A percentile compares a stretch with the other conserved stretches of the same genome.
Evolutionary conservation across 2,888 invertebrate species (phyloP).

Genomic region (Adelphocoris suturalis): DNA sequence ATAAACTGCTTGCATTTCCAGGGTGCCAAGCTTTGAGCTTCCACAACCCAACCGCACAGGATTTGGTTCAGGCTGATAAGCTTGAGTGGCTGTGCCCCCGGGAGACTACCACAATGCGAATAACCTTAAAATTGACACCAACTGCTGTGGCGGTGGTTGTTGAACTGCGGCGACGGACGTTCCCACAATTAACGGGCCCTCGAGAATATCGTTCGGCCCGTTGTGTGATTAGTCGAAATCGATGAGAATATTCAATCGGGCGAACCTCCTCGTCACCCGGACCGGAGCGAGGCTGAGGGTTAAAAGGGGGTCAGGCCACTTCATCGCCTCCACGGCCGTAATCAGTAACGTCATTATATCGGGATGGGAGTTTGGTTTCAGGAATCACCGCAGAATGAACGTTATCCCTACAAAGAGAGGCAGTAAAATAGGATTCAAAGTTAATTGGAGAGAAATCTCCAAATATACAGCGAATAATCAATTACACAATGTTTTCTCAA

Average conservation of each 20-base stretch:
- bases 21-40: no score
- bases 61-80: no score
- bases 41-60: no score
- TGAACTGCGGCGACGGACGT: no score
- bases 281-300: neutral
- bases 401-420: no score
- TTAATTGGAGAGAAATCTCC: no score
- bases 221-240: neutral
- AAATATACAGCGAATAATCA: no score
- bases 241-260: constrained; percentile 36
- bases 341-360: neutral
- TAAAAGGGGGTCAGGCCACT: neutral
- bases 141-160: neutral
- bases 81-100: no score
- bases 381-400: neutral
- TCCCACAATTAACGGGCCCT: constrained; percentile 3
- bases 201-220: neutral
- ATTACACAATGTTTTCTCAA: no score
- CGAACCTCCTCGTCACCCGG: neutral
- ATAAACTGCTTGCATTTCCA: no score
- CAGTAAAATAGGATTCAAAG: no score
- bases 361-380: neutral
- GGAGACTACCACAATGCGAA: neutral
- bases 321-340: neutral
- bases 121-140: neutral